Evolutionary conservation across 2,888 invertebrate genomes (phyloP).

Genomic region (Calliopum simillimum): DNA sequence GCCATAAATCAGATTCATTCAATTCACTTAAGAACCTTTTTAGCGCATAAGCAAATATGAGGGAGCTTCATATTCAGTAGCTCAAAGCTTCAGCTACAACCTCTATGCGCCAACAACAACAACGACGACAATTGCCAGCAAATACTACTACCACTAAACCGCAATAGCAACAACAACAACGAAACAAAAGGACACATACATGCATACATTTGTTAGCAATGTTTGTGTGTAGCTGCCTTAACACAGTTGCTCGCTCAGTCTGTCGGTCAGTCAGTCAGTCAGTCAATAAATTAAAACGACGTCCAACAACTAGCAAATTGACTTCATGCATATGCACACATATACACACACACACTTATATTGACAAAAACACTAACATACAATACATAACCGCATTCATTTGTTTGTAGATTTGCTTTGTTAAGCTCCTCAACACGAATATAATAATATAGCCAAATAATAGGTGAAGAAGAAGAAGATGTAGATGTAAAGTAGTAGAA

Average conservation of each 20-base stretch:
- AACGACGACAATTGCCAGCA: not conserved
- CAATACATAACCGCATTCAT: not conserved
- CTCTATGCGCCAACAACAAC: not conserved
- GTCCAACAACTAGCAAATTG: slow-evolving; percentile 16
- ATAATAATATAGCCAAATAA: slow-evolving; percentile 2
- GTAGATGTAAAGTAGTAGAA: not conserved
- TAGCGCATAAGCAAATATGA: slow-evolving; percentile 41
- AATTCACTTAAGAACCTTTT: slow-evolving; percentile 56
- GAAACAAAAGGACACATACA: not conserved
- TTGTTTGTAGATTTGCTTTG: slow-evolving; percentile 2
- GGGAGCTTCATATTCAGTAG: not conserved
- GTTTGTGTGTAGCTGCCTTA: not conserved
- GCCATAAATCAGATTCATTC: slow-evolving; percentile 60
- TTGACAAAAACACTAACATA: not conserved
- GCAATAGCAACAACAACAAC: not conserved
- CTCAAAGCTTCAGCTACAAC: not conserved
- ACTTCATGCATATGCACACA: slow-evolving; percentile 9
- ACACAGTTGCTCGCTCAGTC: not conserved
- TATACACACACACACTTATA: not conserved
- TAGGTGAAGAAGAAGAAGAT: not conserved
- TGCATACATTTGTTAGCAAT: not conserved
- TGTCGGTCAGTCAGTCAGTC: not conserved
- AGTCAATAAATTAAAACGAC: not conserved
- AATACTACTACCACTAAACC: not conserved
- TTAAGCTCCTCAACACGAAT: slow-evolving; percentile 6